Evolutionary conservation across 2,797 vertebrate genomes (phyloP), one percentile per base, ranked within the genome.

Genomic region (Paedocypris micromegethes): DNA sequence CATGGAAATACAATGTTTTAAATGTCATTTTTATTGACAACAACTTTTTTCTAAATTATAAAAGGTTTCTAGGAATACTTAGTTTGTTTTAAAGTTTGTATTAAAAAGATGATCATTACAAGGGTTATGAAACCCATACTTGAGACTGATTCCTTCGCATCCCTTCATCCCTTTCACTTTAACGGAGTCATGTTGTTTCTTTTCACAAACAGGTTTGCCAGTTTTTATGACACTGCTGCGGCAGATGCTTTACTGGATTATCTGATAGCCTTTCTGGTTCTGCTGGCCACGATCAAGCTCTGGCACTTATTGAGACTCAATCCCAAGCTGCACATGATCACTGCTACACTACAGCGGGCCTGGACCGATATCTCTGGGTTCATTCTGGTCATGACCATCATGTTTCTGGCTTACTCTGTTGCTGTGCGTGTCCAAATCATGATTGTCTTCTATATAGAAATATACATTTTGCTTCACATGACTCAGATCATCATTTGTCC

Each of bases 351-450:
- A 47, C 82, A 86, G 82, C 85, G 90, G 58, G 95, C 95, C 46
- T 97, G 93, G 95, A 90, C 91, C 3, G 94, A 98, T 82, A 94
- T 99, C 83, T 94, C 93, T 40, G 94, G 94, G 77, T 98, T 98
- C 83, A 83, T 93, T 66, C 84, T 88, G 56, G 86, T 98, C 79
- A 93, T 96, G 64, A 73, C 86, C 66, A 87, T 94, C 86, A 94
- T 98, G 94, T 92, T 98, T 75, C 85, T 98, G 0, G 91, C 94
- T 70, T 98, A 97, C 66, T 95, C 95, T 72, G 86, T 92, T 6
- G 89, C 91, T 54, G 94, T 97, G 81, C 93, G 94, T 85, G 57
- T 37, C 23, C 6, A 9, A 8, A 9, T 48, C n/a, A 23, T 23
- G 23, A 23, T 23, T 23, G 23, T 23, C 23, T 23, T 23, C 23